Conservation (phyloP, 2,797 vertebrate genomes). For the Thaleichthys pacificus region DNA sequence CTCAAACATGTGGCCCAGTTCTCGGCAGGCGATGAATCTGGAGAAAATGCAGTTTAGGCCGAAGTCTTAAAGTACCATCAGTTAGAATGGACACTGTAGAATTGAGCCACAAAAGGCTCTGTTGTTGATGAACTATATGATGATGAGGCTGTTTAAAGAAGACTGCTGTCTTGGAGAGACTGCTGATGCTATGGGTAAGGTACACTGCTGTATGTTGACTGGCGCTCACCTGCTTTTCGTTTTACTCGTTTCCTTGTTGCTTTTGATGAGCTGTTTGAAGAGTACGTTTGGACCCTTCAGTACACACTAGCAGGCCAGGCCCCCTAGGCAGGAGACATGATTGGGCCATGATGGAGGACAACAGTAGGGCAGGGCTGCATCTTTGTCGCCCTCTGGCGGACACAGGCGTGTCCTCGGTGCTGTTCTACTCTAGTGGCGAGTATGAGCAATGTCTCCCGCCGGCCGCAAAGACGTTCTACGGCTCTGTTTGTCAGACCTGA, state of each 20-base stretch:
- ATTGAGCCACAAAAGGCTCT: too few species aligned
- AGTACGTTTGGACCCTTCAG: too few species aligned
- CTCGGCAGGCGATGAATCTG: too few species aligned
- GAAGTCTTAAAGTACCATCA: too few species aligned
- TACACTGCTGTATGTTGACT: too few species aligned
- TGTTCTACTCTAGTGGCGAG: slow-evolving; percentile 39
- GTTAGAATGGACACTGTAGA: too few species aligned
- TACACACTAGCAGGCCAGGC: background rate
- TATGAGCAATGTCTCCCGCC: slow-evolving; percentile 43
- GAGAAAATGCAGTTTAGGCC: too few species aligned
- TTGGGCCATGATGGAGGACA: background rate
- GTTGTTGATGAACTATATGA: too few species aligned
- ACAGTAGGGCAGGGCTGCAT: background rate
- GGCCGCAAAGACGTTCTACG: slow-evolving; percentile 47
- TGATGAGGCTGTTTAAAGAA: too few species aligned
- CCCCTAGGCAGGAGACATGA: background rate
- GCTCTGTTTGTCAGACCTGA: slow-evolving; percentile 62
- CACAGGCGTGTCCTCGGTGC: slow-evolving; percentile 42
- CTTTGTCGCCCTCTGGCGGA: slow-evolving; percentile 51
- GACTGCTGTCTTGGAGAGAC: too few species aligned
- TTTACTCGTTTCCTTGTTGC: background rate
- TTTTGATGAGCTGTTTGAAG: background rate
- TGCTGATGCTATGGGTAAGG: too few species aligned
- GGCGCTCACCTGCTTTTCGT: too few species aligned
- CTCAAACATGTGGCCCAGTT: background rate